Percentiles rank a stretch among this genome's conserved stretches.
These are phyloP conservation scores for Myotis brandtii DNA, from an alignment of 2,113 vertebrate genomes.

Conservation along the genomic window DNA sequence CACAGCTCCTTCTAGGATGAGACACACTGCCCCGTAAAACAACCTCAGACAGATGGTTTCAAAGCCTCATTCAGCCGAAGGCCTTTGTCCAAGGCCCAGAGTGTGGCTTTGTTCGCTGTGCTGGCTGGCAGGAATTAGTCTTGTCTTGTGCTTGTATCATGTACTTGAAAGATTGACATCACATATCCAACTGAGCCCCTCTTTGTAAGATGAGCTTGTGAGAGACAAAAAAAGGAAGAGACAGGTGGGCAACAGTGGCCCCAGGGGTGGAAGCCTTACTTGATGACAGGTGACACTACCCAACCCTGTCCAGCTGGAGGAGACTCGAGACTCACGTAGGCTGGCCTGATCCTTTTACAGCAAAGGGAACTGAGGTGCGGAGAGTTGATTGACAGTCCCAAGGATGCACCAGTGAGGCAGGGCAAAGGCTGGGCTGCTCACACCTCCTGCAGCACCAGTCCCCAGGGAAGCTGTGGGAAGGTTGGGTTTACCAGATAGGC, in stretches of 20 bases:
- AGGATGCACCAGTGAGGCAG: not conserved
- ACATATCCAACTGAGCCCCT: not conserved
- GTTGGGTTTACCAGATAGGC: not conserved
- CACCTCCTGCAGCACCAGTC: not conserved
- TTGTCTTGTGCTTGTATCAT: constrained; percentile 10
- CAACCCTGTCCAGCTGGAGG: not conserved
- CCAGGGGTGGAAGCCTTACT: not conserved
- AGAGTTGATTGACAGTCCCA: not conserved
- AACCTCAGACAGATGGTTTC: constrained; percentile 46
- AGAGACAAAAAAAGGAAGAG: not conserved
- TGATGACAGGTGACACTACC: not conserved
- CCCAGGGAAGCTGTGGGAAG: not conserved
- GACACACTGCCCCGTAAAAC: not conserved
- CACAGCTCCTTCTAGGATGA: not conserved
- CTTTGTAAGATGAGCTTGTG: constrained; percentile 59
- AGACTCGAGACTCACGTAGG: not conserved
- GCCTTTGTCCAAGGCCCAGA: constrained; percentile 42
- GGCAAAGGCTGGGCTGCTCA: not conserved
- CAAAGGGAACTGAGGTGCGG: not conserved
- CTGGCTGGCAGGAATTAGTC: not conserved
- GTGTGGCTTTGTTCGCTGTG: constrained; percentile 25
- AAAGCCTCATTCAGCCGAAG: constrained; percentile 36
- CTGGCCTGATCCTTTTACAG: not conserved
- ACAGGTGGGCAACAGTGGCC: constrained; percentile 5
- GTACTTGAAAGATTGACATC: constrained; percentile 50